phyloP scores from a whole-genome alignment of 2,113 vertebrate species.

The zebrafish (Danio rerio) region DNA sequence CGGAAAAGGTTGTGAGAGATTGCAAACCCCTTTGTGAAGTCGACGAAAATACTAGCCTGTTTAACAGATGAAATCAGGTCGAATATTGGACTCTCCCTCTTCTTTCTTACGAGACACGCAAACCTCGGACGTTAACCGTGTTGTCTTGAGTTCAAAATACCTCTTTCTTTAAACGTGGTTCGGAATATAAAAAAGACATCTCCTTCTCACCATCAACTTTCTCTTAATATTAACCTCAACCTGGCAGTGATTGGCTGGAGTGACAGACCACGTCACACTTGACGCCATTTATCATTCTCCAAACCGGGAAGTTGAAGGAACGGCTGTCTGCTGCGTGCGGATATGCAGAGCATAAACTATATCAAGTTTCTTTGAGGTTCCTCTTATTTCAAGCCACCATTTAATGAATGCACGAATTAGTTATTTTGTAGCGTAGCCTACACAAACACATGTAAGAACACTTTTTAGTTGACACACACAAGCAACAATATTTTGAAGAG shows the following conservation, averaged over 20 bases:
- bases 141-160: constrained; percentile 57
- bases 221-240: constrained; percentile 85
- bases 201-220: constrained; percentile 84
- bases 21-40: constrained; percentile 1
- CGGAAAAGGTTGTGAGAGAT: constrained; percentile 7
- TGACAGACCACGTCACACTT: constrained; percentile 78
- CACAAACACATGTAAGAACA: neutral
- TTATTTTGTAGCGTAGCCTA: neutral
- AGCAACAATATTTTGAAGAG: neutral
- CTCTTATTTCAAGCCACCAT: neutral
- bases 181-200: constrained; percentile 78
- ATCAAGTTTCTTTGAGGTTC: neutral
- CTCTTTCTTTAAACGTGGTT: constrained; percentile 86
- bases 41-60: constrained; percentile 22
- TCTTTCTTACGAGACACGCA: constrained; percentile 20
- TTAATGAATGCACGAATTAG: neutral
- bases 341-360: neutral
- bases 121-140: constrained; percentile 38
- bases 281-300: constrained; percentile 72
- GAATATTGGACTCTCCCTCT: constrained; percentile 29
- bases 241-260: constrained; percentile 81
- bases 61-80: constrained; percentile 3
- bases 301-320: constrained; percentile 65
- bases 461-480: neutral
- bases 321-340: neutral